Evolutionary conservation across 2,888 invertebrate genomes (phyloP), one percentile per base, ranked within the genome.

Genomic region (Eledona agricola): DNA sequence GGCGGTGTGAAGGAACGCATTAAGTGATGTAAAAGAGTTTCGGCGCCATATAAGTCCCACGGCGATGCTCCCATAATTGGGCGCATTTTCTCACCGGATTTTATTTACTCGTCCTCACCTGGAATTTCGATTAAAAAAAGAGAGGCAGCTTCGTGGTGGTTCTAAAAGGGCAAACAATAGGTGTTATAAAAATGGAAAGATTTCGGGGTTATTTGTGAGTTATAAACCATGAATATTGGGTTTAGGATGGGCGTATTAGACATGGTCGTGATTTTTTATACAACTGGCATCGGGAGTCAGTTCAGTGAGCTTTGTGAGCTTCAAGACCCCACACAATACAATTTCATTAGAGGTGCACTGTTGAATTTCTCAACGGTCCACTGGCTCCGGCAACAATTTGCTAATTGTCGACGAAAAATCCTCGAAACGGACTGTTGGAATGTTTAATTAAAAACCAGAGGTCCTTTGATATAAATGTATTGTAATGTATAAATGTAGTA

Each of bases 281-380:
- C 51, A 51, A 35, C 34, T 26, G 51, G 35, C 47, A 56, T 47
- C 51, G 46, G 58, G 43, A 55, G 53, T 47, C 52, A 49, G 55
- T 34, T 38, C 50, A 29, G 42, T 26, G 37, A 32, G 34, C 52
- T 35, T 42, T 45, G 51, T 40, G 40, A 50, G 46, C 43, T 51
- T 49, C 51, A 53, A 63, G 71, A 70, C 69, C 71, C 62, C 71
- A 70, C 71, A 71, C 71, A 70, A 69, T 66, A 71, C 64, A 63
- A 58, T 65, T 70, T 72, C 72, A 72, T 72, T 72, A 73, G 70
- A 70, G 68, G 62, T 64, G 59, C 56, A 67, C 68, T 72, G 72
- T 70, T 67, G 67, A 70, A 71, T 73, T 71, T 73, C 63, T 72
- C 68, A 69, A 71, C 72, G 72, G 67, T 71, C 65, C 66, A 66